Conservation (phyloP, 2,113 vertebrate species). For the Lophochroa leadbeateri region DNA sequence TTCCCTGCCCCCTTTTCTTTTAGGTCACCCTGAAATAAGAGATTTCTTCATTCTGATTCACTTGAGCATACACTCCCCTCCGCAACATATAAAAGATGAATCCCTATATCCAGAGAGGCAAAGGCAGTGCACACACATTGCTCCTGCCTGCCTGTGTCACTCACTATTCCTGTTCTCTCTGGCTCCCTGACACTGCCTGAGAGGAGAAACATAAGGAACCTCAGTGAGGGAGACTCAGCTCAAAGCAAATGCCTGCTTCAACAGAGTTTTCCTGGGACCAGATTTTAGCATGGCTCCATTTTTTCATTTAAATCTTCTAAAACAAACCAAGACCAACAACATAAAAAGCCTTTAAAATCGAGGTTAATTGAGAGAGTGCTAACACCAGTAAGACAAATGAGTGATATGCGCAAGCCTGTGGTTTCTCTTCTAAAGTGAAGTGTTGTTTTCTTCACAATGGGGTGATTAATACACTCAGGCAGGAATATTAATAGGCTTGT, state of each 20-base stretch:
- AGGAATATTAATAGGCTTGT: conserved; percentile 51
- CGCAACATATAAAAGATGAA: background rate
- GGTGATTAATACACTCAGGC: conserved; percentile 63
- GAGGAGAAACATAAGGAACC: background rate
- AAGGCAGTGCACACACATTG: background rate
- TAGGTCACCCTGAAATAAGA: background rate
- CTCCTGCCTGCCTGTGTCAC: background rate
- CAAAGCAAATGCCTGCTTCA: background rate
- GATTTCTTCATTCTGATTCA: background rate
- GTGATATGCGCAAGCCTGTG: conserved; percentile 32
- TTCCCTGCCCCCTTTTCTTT: background rate
- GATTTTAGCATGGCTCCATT: background rate
- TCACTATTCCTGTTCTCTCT: background rate
- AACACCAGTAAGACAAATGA: conserved; percentile 44
- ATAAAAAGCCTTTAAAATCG: background rate
- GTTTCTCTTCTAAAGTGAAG: conserved; percentile 57
- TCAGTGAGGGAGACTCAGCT: background rate
- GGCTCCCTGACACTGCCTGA: background rate
- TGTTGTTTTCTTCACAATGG: conserved; percentile 65
- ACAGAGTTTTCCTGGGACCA: background rate
- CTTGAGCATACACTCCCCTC: background rate
- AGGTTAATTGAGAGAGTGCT: conserved; percentile 42
- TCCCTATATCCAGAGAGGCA: background rate
- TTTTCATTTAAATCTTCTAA: background rate
- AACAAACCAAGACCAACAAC: background rate